Evolutionary conservation across 2,113 vertebrate genomes (phyloP), one percentile per base, ranked within the genome.

Genomic region (Stercorarius parasiticus): DNA sequence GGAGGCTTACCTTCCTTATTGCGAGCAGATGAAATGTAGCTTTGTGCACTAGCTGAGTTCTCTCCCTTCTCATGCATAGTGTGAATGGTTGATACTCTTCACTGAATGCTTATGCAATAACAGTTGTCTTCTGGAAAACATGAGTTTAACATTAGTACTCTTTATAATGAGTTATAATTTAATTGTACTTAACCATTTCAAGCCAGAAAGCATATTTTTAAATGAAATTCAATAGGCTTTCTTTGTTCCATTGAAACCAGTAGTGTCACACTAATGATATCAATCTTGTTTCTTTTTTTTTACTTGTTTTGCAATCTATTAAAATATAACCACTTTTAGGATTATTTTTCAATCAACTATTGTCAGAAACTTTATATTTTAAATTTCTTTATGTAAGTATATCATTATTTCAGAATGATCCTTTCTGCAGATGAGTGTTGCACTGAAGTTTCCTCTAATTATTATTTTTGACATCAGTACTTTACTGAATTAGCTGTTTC

Each of bases 401-500:
- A 67, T 92, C 52, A 59, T 84, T 90, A 74, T 83, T 95, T 21
- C 67, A 42, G 97, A 97, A 95, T 86, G 92, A 88, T 77, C 76
- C 77, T 97, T 96, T 96, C 80, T 94, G 62, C 70, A 96, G 92
- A 95, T 94, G 91, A 93, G 36, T 78, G 43, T 94, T 97, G 64
- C 76, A 92, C 91, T 96, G 91, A 96, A 97, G 93, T 90, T 97
- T 95, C 62, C 72, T 90, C 56, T 87, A 93, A 95, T 97, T 97
- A 93, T 94, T 96, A 90, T 80, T 96, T 98, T 96, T 97, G 87
- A 74, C 92, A 94, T 95, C 86, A 77, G 83, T 95, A 77, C 93
- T 93, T 95, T 95, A 96, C 96, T 96, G 87, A 97, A 97, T 98
- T 97, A 96, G 65, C 87, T 79, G 22, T 76, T 97, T 97, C 45